A percentile compares a stretch with the other conserved stretches of the same genome.
Evolutionary conservation across 2,888 invertebrate genomes (phyloP).

Genomic region (Drosophila prostipennis): DNA sequence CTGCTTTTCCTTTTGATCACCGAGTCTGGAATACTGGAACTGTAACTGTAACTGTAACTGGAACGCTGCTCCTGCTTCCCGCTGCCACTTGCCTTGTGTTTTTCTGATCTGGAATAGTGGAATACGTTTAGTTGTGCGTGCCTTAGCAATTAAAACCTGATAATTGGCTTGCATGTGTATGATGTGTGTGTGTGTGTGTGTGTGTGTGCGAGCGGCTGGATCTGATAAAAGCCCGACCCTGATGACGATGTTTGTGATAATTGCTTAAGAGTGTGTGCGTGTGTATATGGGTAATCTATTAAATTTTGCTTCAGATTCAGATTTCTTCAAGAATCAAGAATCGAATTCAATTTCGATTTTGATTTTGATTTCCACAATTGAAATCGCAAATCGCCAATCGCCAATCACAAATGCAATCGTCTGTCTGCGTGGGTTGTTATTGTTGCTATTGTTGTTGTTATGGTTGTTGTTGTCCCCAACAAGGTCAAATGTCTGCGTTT

Average conservation of each 20-base stretch:
- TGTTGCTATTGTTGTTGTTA: constrained; percentile 18
- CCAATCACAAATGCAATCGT: constrained; percentile 26
- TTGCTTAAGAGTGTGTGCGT: constrained; percentile 21
- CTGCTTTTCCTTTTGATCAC: neutral
- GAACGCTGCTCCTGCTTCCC: neutral
- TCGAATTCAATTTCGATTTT: neutral
- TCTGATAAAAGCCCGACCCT: constrained; percentile 47
- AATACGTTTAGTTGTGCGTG: constrained; percentile 58
- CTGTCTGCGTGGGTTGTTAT: constrained; percentile 13
- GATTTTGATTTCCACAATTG: neutral
- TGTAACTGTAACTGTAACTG: neutral
- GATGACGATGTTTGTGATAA: constrained; percentile 63
- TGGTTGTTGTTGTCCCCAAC: constrained; percentile 32
- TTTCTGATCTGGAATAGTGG: constrained; percentile 61
- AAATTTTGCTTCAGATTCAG: neutral
- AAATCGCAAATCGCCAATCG: neutral
- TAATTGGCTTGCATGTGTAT: constrained; percentile 66
- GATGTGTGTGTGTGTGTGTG: constrained; percentile 31
- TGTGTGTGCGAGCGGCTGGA: constrained; percentile 45
- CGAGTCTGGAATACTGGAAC: neutral
- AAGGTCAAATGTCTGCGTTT: constrained; percentile 71
- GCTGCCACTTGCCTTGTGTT: neutral
- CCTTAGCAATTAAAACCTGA: constrained; percentile 69
- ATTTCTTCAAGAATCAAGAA: constrained; percentile 2
- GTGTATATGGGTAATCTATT: constrained; percentile 12